Base-by-base conservation (phyloP, 2,888 invertebrate species). In the Pegoplata infirma region DNA sequence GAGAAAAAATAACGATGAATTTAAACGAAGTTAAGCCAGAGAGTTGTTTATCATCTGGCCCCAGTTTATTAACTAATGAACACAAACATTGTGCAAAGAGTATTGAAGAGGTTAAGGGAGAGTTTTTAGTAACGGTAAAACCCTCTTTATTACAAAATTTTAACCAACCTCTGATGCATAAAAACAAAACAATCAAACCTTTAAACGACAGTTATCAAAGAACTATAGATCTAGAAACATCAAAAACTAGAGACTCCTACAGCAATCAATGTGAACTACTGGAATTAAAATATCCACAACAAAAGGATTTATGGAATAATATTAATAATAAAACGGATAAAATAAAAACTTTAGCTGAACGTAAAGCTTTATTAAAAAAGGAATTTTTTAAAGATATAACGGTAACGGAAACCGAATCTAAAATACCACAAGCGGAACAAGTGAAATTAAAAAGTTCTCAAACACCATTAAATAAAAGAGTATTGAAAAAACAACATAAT, bases 341-440 rank as follows among this genome's bases (percentile, higher is more conserved):
- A n/a, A n/a, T n/a, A n/a, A n/a, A n/a, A 32, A 76, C 61, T 56
- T 80, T 87, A 72, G 86, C 86, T 32, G 81, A 82, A 79, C 84
- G 82, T 21, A 86, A 86, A 74, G 86, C 87, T 53, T 80, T 84
- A 76, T 44, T 87, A 55, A 85, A 84, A 53, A 81, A 82, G 59
- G 84, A 83, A 47, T 86, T 86, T 77, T 86, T 87, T 44, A 83
- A 84, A 82, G 83, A 84, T 59, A 80, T 77, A 58, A 40, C 36
- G n/a, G n/a, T n/a, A 36, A 12, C 36, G 10, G 12, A 36, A 61
- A 64, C 12, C 55, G 23, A 2, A 53, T 3, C 44, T 55, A 14
- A 49, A 32, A 21, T 8, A 23, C 14, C 19, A 21, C 44, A 28
- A 8, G 36, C 25, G 7, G 71, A 46, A 53, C 55, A n/a, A 47